These are phyloP conservation scores for Bucco capensis DNA, from an alignment of 2,113 vertebrate genomes.

Conservation along the genomic window DNA sequence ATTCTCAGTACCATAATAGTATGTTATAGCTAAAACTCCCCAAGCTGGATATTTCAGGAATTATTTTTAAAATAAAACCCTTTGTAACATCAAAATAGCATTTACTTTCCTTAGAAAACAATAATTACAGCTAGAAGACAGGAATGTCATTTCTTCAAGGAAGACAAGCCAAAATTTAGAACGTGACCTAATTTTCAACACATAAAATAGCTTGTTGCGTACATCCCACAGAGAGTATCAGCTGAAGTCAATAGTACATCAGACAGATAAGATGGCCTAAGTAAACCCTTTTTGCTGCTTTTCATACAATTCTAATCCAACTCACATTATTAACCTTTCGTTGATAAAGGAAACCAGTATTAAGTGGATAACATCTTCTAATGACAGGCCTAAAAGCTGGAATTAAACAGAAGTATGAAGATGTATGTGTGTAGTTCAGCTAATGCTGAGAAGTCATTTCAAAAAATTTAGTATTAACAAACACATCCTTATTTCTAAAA, in stretches of 20 bases:
- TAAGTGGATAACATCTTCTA: slow-evolving; percentile 1
- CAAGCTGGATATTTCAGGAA: background rate
- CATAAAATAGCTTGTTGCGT: background rate
- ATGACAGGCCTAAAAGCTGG: background rate
- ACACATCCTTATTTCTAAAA: background rate
- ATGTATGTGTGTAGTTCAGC: background rate
- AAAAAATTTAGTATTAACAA: background rate
- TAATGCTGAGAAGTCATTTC: background rate
- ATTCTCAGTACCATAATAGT: background rate
- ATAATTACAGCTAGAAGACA: background rate
- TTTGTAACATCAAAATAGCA: background rate
- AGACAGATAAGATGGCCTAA: background rate
- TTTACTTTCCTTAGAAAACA: background rate
- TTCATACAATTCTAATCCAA: background rate
- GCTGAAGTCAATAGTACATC: background rate
- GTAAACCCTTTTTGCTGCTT: background rate
- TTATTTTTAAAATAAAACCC: background rate
- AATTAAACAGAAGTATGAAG: background rate
- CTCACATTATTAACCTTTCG: slow-evolving; percentile 9
- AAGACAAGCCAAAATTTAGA: background rate
- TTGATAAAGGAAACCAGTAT: background rate
- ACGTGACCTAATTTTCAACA: background rate
- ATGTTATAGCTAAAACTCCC: background rate
- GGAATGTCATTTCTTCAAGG: background rate
- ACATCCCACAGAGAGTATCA: background rate